phyloP scores from a whole-genome alignment of 2,113 vertebrate genomes.

The Erpornis zantholeuca region DNA sequence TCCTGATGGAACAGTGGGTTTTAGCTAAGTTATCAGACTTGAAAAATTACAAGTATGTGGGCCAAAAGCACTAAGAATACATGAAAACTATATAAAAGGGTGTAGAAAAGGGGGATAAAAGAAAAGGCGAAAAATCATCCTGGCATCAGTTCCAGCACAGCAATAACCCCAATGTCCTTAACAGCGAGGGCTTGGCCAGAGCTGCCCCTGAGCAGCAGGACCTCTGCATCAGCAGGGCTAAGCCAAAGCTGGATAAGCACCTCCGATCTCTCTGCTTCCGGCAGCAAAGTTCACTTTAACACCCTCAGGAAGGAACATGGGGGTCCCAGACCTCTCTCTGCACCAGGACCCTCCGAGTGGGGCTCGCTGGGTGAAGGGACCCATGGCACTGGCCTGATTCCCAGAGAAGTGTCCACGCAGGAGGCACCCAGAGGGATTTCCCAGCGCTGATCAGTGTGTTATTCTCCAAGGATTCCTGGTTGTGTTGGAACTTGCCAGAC shows the following conservation, averaged over 20 bases:
- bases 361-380: background rate
- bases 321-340: background rate
- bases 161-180: background rate
- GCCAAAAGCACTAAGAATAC: no score
- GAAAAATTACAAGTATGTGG: no score
- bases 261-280: background rate
- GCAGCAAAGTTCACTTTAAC: background rate
- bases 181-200: background rate
- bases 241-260: background rate
- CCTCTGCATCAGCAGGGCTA: background rate
- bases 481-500: background rate
- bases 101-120: no score
- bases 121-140: no score
- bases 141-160: background rate
- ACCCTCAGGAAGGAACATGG: fast-evolving
- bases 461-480: background rate
- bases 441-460: background rate
- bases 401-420: background rate
- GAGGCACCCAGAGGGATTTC: background rate
- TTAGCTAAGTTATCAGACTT: no score
- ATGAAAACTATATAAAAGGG: no score
- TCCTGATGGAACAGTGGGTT: no score
- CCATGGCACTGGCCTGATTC: fast-evolving
- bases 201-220: background rate
- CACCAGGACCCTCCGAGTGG: no score